Conservation (phyloP, 2,113 vertebrate genomes). For the Chaenocephalus aceratus region DNA sequence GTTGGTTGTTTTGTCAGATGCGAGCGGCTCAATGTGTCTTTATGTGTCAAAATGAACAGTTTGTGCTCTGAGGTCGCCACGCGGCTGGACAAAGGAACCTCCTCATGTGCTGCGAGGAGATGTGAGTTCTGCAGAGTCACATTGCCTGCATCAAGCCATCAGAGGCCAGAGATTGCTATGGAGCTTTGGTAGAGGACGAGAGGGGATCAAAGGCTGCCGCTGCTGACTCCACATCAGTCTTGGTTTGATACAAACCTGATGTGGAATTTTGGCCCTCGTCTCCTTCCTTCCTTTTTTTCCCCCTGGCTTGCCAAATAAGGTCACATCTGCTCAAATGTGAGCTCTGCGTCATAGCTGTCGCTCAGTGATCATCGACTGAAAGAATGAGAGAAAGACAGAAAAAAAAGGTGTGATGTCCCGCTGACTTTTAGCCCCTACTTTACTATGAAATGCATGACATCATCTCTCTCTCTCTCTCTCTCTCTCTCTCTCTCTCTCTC, state of each 20-base stretch:
- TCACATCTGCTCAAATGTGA: slow-evolving; percentile 66
- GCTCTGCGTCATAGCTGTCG: slow-evolving; percentile 2
- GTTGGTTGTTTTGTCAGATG: slow-evolving; percentile 78
- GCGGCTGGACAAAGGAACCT: slow-evolving; percentile 25
- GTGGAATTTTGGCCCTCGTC: slow-evolving; percentile 71
- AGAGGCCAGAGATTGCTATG: slow-evolving; percentile 8
- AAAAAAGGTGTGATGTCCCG: slow-evolving; percentile 1
- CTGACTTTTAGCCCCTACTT: slow-evolving; percentile 28
- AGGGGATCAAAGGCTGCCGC: slow-evolving; percentile 36
- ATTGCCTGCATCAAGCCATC: background rate
- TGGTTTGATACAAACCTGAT: slow-evolving; percentile 77
- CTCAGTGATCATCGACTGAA: slow-evolving; percentile 19
- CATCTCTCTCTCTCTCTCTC: too few relatives aligned
- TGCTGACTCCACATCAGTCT: slow-evolving; percentile 53
- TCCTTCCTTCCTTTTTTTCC: slow-evolving; percentile 55
- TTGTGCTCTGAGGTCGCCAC: slow-evolving; percentile 46
- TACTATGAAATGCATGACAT: slow-evolving; percentile 71
- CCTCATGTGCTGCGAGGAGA: background rate
- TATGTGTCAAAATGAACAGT: slow-evolving; percentile 63
- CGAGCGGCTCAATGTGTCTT: slow-evolving; percentile 64
- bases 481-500: too few relatives aligned
- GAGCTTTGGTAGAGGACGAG: background rate
- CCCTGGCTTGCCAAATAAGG: slow-evolving; percentile 76
- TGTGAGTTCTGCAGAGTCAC: background rate
- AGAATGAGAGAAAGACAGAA: slow-evolving; percentile 8